Evolutionary conservation across 2,888 invertebrate species (phyloP), one percentile per base, ranked within the genome.

Genomic region (Polymixis flavicincta): DNA sequence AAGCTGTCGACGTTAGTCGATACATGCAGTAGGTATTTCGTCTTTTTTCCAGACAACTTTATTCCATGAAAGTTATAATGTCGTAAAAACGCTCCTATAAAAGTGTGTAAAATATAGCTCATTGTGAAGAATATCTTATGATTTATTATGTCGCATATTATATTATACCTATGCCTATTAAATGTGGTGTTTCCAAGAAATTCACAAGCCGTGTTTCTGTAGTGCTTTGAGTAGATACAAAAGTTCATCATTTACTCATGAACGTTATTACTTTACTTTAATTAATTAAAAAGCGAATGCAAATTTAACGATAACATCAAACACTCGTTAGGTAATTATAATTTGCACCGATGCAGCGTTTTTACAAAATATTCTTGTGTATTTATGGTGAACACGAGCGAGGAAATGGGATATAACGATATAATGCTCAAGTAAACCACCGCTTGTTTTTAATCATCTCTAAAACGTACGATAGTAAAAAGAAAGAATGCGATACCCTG

Each of bases 401-500:
- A 54, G 68, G 68, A 61, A 78, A 79, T 64, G 37, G 25, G 42
- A 67, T 52, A 67, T 22, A 66, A n/a, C 66, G 59, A 70, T 52
- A 67, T 22, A 66, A 25, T 64, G 59, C 37, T 65, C n/a, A 59
- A 60, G 64, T 59, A 70, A 69, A 74, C 55, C 59, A 61, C 71
- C 71, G 71, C 70, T 85, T 77, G 76, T 78, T 77, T 85, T 87
- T 87, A 86, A 86, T 87, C 80, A 81, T 84, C 74, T 84, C 78
- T 75, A 80, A 82, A 86, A 80, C 76, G 76, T 78, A 73, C 83
- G 71, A 82, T 83, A 86, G 82, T 83, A 82, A 85, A 86, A 87
- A 84, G 76, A 87, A 86, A 85, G 86, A 83, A 87, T 88, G 87
- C 89, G 90, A 89, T 89, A 88, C 86, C 79, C 86, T 89, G 93